These are phyloP conservation scores for Hystrix brachyura DNA, from an alignment of 2,113 vertebrate genomes.

Conservation along the genomic window DNA sequence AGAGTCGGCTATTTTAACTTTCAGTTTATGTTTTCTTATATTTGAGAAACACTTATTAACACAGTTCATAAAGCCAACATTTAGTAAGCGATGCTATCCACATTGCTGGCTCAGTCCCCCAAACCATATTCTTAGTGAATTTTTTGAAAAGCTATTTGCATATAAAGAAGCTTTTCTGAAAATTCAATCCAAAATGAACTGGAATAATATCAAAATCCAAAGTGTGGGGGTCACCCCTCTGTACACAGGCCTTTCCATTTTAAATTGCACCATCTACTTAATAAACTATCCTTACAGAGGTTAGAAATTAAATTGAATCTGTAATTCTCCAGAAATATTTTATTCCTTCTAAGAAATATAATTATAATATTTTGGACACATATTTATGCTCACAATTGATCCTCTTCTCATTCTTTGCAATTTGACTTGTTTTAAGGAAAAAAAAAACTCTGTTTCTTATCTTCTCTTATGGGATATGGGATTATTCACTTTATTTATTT, in stretches of 20 bases:
- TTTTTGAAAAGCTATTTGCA: not conserved
- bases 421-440: conserved; percentile 65
- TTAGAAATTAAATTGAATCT: conserved; percentile 69
- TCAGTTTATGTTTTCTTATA: not conserved
- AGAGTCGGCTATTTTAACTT: not conserved
- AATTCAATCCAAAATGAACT: conserved; percentile 11
- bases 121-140: not conserved
- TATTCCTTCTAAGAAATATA: conserved; percentile 57
- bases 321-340: conserved; percentile 59
- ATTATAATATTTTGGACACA: conserved; percentile 52
- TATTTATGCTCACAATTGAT: conserved; percentile 72
- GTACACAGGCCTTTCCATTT: conserved; percentile 27
- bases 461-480: conserved; percentile 69
- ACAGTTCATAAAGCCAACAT: not conserved
- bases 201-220: not conserved
- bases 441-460: conserved; percentile 65
- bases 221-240: not conserved
- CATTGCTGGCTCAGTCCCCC: not conserved
- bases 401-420: conserved; percentile 43
- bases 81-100: not conserved
- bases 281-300: conserved; percentile 47
- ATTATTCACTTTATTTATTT: conserved; percentile 82
- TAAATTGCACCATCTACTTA: conserved; percentile 23
- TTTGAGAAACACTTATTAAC: not conserved
- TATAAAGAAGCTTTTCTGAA: conserved; percentile 15